A percentile compares a stretch with the other conserved stretches of the same genome.
phyloP scores from a whole-genome alignment of 2,888 invertebrate genomes.

The Hetaerina titia region DNA sequence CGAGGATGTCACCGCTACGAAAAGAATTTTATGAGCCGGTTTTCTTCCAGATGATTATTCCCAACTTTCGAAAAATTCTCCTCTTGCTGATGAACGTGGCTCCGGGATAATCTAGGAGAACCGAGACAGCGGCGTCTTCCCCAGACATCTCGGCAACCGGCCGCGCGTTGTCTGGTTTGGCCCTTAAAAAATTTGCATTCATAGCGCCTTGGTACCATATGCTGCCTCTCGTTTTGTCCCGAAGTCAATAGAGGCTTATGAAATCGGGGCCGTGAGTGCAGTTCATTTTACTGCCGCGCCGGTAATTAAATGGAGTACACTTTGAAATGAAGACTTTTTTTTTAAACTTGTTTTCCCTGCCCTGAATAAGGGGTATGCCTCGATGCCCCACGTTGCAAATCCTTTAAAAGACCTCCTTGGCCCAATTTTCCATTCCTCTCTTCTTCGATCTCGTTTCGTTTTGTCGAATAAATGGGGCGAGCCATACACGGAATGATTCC shows the following conservation, averaged over 20 bases:
- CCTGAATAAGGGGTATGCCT: not conserved
- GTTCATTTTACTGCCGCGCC: not conserved
- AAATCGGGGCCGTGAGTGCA: not conserved
- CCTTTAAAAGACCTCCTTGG: not conserved
- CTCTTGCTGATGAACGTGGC: not conserved
- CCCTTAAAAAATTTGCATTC: not conserved
- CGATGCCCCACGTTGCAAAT: not conserved
- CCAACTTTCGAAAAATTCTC: not conserved
- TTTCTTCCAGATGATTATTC: not conserved
- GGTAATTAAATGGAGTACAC: conserved; percentile 18
- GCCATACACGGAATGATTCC: not conserved
- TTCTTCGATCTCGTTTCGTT: not conserved
- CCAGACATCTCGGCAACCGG: not conserved
- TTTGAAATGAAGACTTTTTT: not conserved
- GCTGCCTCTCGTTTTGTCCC: not conserved
- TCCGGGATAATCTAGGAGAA: not conserved
- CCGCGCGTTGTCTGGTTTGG: not conserved
- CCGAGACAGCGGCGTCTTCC: not conserved
- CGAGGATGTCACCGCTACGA: not conserved
- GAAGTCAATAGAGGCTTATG: not conserved
- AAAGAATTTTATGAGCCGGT: not conserved
- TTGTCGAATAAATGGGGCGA: not conserved
- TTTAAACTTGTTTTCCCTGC: not conserved
- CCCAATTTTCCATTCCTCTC: not conserved
- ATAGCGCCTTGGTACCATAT: not conserved